These are phyloP conservation scores for Pantherophis guttatus DNA, from an alignment of 2,113 vertebrate species.

Conservation along the genomic window DNA sequence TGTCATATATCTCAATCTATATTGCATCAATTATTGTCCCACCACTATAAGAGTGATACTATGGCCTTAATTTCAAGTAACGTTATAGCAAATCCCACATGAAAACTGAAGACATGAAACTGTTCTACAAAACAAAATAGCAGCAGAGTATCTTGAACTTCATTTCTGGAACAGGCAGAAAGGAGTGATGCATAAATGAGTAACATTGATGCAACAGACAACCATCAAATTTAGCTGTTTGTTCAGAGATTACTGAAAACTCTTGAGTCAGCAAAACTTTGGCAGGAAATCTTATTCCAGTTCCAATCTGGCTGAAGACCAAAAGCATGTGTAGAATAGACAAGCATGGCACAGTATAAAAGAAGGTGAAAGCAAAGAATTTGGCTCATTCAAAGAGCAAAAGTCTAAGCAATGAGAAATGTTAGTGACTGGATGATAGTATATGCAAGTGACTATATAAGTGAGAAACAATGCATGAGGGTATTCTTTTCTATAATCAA, in stretches of 20 bases:
- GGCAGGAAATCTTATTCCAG: slow-evolving; percentile 15
- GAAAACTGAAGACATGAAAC: slow-evolving; percentile 35
- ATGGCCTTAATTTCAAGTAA: slow-evolving; percentile 17
- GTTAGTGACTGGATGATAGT: not conserved
- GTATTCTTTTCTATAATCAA: not conserved
- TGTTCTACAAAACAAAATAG: not conserved
- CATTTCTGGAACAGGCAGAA: not conserved
- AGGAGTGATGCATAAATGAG: not conserved
- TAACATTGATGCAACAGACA: not conserved
- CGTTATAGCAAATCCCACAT: slow-evolving; percentile 19
- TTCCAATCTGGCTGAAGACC: not conserved
- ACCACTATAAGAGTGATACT: not conserved
- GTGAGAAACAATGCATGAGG: not conserved
- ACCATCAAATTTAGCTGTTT: slow-evolving; percentile 26
- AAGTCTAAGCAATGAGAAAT: slow-evolving; percentile 9
- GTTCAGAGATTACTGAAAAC: slow-evolving; percentile 6
- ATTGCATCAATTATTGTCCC: not conserved
- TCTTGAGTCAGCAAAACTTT: slow-evolving; percentile 27
- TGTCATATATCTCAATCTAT: not conserved
- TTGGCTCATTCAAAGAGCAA: not conserved
- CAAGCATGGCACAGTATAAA: not conserved
- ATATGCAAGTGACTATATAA: not conserved
- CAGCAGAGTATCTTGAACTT: not conserved
- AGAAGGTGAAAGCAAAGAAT: not conserved
- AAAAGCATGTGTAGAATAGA: slow-evolving; percentile 15